Conservation (phyloP, 92 coral and sea anemone species). For the Pocillopora grandis region DNA sequence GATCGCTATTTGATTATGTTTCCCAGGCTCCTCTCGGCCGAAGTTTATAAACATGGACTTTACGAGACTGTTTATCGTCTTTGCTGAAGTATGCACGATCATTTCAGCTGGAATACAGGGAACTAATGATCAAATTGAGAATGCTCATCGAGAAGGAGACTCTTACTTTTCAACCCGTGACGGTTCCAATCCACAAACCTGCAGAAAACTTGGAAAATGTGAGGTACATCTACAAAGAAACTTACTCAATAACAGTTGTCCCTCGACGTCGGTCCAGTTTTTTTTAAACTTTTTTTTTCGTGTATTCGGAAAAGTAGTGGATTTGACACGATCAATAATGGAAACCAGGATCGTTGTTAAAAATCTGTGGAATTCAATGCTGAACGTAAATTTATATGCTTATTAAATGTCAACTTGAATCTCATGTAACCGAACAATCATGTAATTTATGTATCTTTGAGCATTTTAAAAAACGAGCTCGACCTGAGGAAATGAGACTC, state of each 20-base stretch:
- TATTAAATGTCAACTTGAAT: too few relatives aligned
- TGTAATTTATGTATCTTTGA: too few relatives aligned
- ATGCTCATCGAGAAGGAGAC: conserved; percentile 13
- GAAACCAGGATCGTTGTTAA: too few relatives aligned
- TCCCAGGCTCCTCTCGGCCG: not conserved
- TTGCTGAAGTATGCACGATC: not conserved
- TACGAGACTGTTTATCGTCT: not conserved
- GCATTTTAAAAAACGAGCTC: too few relatives aligned
- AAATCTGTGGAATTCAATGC: too few relatives aligned
- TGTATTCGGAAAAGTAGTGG: too few relatives aligned
- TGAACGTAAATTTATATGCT: too few relatives aligned
- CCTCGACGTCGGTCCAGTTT: too few relatives aligned
- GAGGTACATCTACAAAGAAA: not conserved
- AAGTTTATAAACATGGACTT: not conserved
- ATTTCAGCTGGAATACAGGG: not conserved
- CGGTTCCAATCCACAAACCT: not conserved
- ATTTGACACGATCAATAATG: too few relatives aligned
- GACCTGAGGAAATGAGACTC: too few relatives aligned
- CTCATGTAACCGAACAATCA: too few relatives aligned
- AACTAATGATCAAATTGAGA: not conserved
- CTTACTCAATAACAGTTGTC: not conserved
- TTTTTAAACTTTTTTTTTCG: too few relatives aligned
- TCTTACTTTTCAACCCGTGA: conserved; percentile 16
- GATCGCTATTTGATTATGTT: not conserved
- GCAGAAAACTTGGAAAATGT: conserved; percentile 25